Base-by-base conservation (phyloP, 2,888 invertebrate species). In the Unio pictorum region DNA sequence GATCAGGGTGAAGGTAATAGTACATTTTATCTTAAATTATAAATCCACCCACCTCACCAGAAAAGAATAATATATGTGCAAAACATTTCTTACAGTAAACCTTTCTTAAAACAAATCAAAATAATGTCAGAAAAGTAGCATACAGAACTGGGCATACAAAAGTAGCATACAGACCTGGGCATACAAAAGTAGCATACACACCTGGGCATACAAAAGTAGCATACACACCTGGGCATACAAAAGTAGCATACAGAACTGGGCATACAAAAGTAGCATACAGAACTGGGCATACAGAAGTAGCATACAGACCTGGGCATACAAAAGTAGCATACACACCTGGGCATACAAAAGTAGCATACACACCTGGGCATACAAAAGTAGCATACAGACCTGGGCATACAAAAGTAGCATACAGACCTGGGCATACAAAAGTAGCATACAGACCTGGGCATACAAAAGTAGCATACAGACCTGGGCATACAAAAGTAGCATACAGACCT, bases 181-280 rank as follows among this genome's bases (percentile, higher is more conserved):
- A 92, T 94, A 96, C 56, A 98, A 91, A 70, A 61, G 30, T 26
- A 11, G n/a, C 11, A 11, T 6, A 58, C 30, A 61, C 72, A 85
- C 96, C 93, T 97, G 96, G 66, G 96, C 97, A 92, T 94, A 96
- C 56, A 98, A 91, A 70, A 61, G 30, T 26, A 11, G n/a, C 11
- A 11, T 6, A 58, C 30, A 61, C 72, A 85, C 96, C 93, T 97
- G 96, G 66, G 96, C 97, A 92, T 94, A 96, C 56, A 98, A 91
- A 70, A 61, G 30, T 26, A 11, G n/a, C 11, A 11, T 6, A 58
- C 30, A 61, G 73, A 85, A 96, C 93, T 97, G 96, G 66, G 96
- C 97, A 92, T 94, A 96, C 56, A 98, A 91, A 70, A n/a, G 23
- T 23, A 23, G 23, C 23, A 23, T 23, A 23, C 23, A 23, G 23